Conservation (phyloP, 2,113 vertebrate species). For the Sardina pilchardus region DNA sequence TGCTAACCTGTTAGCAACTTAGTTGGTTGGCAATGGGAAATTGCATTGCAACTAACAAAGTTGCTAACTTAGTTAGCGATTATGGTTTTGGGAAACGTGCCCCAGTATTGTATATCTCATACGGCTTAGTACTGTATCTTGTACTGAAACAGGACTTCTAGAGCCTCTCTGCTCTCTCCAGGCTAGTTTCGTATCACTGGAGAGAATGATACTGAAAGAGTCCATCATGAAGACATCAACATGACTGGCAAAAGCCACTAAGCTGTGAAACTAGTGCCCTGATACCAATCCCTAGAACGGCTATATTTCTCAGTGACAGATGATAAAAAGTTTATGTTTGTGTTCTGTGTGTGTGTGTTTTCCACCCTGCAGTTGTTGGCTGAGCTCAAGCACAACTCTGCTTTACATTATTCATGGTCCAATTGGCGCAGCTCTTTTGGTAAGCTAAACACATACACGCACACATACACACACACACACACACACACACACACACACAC, state of each 20-base stretch:
- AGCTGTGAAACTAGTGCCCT: not conserved
- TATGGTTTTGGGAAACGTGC: no score
- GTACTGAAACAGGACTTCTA: not conserved
- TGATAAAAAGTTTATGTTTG: slow-evolving; percentile 6
- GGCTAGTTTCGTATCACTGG: not conserved
- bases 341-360: slow-evolving; percentile 15
- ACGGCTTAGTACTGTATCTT: no score
- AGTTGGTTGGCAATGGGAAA: no score
- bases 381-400: slow-evolving; percentile 87
- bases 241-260: not conserved
- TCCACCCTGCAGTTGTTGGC: slow-evolving; percentile 83
- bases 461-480: not conserved
- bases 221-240: not conserved
- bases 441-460: slow-evolving; percentile 58
- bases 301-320: slow-evolving; percentile 1
- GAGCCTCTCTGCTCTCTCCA: not conserved
- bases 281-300: not conserved
- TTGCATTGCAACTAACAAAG: no score
- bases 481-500: slow-evolving; percentile 4
- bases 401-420: slow-evolving; percentile 96
- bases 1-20: no score
- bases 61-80: no score
- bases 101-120: no score
- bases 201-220: not conserved
- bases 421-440: slow-evolving; percentile 91